Conservation (phyloP, 2,113 vertebrate genomes). For the Triplophysa tibetana region DNA sequence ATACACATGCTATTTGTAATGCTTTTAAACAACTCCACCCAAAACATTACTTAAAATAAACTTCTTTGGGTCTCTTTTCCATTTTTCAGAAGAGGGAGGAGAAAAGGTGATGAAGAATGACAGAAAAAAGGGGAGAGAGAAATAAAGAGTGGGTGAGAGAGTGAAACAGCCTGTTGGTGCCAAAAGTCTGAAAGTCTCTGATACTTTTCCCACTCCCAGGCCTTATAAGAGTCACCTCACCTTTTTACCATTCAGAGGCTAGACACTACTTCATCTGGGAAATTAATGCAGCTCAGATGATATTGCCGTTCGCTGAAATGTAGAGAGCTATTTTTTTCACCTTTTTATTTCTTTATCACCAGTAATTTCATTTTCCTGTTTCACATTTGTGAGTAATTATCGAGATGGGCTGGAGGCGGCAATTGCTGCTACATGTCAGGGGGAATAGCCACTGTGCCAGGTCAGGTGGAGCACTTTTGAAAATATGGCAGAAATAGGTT, state of each 20-base stretch:
- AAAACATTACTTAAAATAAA: not conserved
- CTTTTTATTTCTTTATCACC: slow-evolving; percentile 54
- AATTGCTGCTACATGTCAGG: not conserved
- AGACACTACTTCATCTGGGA: slow-evolving; percentile 76
- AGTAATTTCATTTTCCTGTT: slow-evolving; percentile 62
- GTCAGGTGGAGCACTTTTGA: not conserved
- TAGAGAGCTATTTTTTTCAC: slow-evolving; percentile 26
- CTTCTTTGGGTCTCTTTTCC: not conserved
- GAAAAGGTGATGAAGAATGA: not conserved
- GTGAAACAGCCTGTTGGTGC: not conserved
- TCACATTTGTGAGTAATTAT: slow-evolving; percentile 66
- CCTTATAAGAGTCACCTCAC: slow-evolving; percentile 50
- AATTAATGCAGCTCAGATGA: slow-evolving; percentile 64
- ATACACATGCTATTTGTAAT: not conserved
- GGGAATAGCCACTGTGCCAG: not conserved
- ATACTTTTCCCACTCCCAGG: slow-evolving; percentile 4
- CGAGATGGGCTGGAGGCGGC: slow-evolving; percentile 43
- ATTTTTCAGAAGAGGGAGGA: not conserved
- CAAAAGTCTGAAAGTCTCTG: not conserved
- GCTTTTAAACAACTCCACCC: not conserved
- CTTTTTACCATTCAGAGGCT: slow-evolving; percentile 65
- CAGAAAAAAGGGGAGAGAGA: not conserved
- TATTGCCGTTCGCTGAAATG: slow-evolving; percentile 59
- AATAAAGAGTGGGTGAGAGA: too few species aligned
- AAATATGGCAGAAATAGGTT: not conserved